These are phyloP conservation scores for Corythoichthys intestinalis DNA, from an alignment of 2,113 vertebrate species.

Conservation along the genomic window DNA sequence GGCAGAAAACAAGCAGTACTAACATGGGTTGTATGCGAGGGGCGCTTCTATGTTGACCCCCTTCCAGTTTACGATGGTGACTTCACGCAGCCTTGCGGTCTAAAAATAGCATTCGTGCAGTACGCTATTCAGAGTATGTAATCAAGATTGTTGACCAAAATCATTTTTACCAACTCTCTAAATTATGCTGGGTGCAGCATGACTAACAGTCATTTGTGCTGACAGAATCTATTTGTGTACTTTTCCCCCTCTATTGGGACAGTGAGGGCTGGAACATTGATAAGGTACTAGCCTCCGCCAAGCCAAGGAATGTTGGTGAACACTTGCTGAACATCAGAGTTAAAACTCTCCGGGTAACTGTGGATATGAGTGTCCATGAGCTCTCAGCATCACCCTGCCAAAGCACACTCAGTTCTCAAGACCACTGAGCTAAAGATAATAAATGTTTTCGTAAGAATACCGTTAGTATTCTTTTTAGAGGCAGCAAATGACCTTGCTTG, in stretches of 20 bases:
- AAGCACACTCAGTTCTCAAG: slow-evolving; percentile 52
- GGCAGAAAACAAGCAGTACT: no score
- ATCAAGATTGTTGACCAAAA: slow-evolving; percentile 28
- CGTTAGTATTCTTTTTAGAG: slow-evolving; percentile 12
- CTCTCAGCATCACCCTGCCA: slow-evolving; percentile 52
- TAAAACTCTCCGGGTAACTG: slow-evolving; percentile 50
- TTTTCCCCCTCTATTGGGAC: slow-evolving; percentile 15
- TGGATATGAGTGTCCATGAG: slow-evolving; percentile 53
- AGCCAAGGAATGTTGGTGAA: slow-evolving; percentile 63
- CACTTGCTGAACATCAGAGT: slow-evolving; percentile 43
- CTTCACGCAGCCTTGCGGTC: no score
- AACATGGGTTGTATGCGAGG: no score
- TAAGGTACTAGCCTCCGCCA: slow-evolving; percentile 51
- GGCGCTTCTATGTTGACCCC: no score
- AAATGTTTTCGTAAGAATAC: slow-evolving; percentile 34
- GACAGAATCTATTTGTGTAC: slow-evolving; percentile 18
- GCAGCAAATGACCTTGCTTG: background rate
- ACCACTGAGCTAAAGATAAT: slow-evolving; percentile 59
- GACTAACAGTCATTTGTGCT: slow-evolving; percentile 12
- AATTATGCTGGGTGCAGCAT: slow-evolving; percentile 10
- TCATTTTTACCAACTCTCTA: slow-evolving; percentile 12
- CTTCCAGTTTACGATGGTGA: no score
- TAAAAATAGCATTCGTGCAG: no score
- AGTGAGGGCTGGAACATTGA: slow-evolving; percentile 44
- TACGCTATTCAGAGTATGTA: slow-evolving; percentile 10